phyloP scores from a whole-genome alignment of 2,797 vertebrate genomes.

The Halcyon leucocephala region DNA sequence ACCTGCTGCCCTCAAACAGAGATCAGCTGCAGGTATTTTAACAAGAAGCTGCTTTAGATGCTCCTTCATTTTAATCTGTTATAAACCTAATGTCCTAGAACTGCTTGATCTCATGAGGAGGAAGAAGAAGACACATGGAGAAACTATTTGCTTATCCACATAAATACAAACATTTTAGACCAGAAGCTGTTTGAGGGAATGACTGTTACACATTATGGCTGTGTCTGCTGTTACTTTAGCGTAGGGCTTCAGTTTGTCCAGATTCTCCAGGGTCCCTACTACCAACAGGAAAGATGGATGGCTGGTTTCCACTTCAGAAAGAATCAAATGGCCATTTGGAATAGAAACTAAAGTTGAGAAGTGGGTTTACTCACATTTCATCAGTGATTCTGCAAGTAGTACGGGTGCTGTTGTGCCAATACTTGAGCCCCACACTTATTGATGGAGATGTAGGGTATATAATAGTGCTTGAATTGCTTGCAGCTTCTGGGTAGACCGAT shows the following conservation, averaged over 20 bases:
- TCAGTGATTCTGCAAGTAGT: not conserved
- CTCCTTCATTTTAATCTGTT: not conserved
- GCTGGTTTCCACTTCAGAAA: not conserved
- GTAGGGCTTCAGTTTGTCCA: not conserved
- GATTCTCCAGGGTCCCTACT: not conserved
- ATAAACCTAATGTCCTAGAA: not conserved
- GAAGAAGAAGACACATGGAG: not conserved
- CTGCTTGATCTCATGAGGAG: not conserved
- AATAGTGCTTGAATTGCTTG: not conserved
- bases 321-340: not conserved
- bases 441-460: not conserved
- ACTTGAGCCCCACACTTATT: not conserved
- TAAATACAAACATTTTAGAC: slow-evolving; percentile 1
- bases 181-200: not conserved
- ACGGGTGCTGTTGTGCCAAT: not conserved
- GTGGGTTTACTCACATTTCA: not conserved
- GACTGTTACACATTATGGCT: not conserved
- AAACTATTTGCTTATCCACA: not conserved
- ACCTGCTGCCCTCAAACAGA: not conserved
- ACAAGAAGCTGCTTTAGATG: not conserved
- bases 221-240: not conserved
- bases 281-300: not conserved
- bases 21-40: not conserved
- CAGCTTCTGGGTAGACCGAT: not conserved
- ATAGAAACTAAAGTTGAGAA: not conserved